Base-by-base conservation (phyloP, 2,888 invertebrate genomes). In the Cordylochernes scorpioides region DNA sequence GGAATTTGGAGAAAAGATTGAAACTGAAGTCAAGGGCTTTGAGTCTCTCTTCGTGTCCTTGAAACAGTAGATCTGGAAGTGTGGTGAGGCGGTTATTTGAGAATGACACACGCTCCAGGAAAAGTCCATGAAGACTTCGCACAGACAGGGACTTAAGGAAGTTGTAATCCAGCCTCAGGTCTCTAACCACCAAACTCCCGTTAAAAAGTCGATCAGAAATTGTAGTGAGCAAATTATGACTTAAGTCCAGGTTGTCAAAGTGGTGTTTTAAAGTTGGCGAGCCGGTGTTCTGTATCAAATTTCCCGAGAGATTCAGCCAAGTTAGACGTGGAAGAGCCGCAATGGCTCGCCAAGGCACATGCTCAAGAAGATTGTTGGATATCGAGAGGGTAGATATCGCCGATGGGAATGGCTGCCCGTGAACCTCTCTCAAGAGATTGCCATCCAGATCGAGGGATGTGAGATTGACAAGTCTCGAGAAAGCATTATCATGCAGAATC, bases 131-230 rank as follows among this genome's bases (percentile, higher is more conserved):
- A 45, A 73, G 77, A 27, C 67, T 62, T 32, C 64, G 62, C 25
- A 61, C 60, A 12, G 69, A 65, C 33, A 80, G 53, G 27, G 58
- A 57, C 12, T 61, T 58, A 29, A 80, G 60, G 47, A 70, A 70
- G 51, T 80, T 80, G 46, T 69, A 67, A 42, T 72, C 74, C 47
- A 80, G 56, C 55, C 75, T 75, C 36, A 80, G 60, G 46, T 77
- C 75, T 39, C 70, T 63, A 33, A 78, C 62, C 49, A 68, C 69
- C 32, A 73, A 61, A 43, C 62, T 61, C 14, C 28, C 29, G 15
- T 39, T 37, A 22, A 38, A 30, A 27, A 39, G 30, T 21, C 31
- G 24, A 10, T 27, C 16, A 8, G 68, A 65, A 35, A 72, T 55
- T 35, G 62, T 60, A 37, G 67, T 67, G 35, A 82, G 61, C 47